These are phyloP conservation scores for Standfussiana lucernea DNA, from an alignment of 2,888 invertebrate species.

Conservation along the genomic window DNA sequence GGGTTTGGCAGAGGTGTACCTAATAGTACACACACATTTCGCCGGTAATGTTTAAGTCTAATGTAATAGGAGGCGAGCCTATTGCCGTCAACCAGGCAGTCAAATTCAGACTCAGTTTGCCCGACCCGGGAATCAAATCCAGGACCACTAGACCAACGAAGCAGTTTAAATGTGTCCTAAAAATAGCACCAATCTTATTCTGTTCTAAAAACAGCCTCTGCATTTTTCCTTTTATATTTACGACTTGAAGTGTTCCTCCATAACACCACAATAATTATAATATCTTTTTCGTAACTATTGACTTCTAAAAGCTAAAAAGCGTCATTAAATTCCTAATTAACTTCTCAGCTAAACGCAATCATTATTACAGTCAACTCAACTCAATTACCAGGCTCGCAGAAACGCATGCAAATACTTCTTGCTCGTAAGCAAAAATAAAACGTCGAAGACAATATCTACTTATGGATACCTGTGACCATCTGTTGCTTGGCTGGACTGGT, in stretches of 20 bases:
- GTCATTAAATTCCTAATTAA: background rate
- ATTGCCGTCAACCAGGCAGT: too few relatives aligned
- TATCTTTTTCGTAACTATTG: background rate
- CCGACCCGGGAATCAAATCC: too few relatives aligned
- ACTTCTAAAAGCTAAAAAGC: background rate
- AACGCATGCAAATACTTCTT: constrained; percentile 34
- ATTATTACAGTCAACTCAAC: background rate
- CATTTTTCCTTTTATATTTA: background rate
- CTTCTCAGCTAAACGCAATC: constrained; percentile 2
- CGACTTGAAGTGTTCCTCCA: background rate
- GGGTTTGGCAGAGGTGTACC: too few relatives aligned
- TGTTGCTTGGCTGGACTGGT: constrained; percentile 72
- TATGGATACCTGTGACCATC: constrained; percentile 60
- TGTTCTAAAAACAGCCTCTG: background rate
- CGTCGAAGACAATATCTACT: constrained; percentile 13
- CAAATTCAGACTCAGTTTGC: too few relatives aligned
- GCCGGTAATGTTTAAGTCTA: too few relatives aligned
- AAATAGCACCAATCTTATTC: too few relatives aligned
- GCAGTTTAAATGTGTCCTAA: too few relatives aligned
- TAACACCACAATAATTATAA: background rate
- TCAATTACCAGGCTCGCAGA: constrained; percentile 23
- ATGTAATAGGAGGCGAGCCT: too few relatives aligned
- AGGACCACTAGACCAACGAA: too few relatives aligned
- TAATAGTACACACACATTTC: too few relatives aligned
- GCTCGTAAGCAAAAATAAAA: constrained; percentile 23